Evolutionary conservation across 2,113 vertebrate species (phyloP), one percentile per base, ranked within the genome.

Genomic region (Hyla sarda): DNA sequence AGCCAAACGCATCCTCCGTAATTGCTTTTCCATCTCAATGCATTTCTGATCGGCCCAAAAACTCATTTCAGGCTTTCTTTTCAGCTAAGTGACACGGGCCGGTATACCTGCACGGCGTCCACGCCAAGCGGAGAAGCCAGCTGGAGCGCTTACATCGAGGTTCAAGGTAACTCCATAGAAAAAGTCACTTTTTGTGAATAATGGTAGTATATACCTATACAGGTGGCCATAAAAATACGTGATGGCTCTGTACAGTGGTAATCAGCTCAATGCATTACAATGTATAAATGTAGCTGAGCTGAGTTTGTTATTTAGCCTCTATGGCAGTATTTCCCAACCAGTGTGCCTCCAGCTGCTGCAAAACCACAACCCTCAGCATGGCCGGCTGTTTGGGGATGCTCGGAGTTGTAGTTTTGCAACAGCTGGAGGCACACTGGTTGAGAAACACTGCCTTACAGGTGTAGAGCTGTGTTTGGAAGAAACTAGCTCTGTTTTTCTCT

Each of bases 41-140:
- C 92, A 86, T 89, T 85, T 80, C 90, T 88, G 74, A 87, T 89
- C 88, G 87, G 91, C 90, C 88, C 81, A 91, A 91, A 89, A 92
- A 77, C 88, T 88, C 92, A 45, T 92, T 90, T 56, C 88, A 25
- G 25, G 89, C 82, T 88, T 76, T 87, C 72, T 79, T 2, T 85
- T 85, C 93, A 99, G 98, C 94, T 99, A 87, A 96, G 97, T 0
- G 97, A 99, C 92, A 97, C 96, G 0, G 98, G 98, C 75, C 94
- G 95, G 77, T 99, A 99, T 92, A 97, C 97, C 86, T 99, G 98
- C 92, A 96, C 96, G 0, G 97, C 97, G 25, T 99, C 98, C 30
- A 98, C 97, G 25, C 96, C 97, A 73, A 99, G 98, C 0, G 98
- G 98, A 1, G 98, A 99, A 89, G 98, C 98, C 0, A 95, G 97